Evolutionary conservation across 2,113 vertebrate genomes (phyloP).

Genomic region (Pygoscelis antarcticus): DNA sequence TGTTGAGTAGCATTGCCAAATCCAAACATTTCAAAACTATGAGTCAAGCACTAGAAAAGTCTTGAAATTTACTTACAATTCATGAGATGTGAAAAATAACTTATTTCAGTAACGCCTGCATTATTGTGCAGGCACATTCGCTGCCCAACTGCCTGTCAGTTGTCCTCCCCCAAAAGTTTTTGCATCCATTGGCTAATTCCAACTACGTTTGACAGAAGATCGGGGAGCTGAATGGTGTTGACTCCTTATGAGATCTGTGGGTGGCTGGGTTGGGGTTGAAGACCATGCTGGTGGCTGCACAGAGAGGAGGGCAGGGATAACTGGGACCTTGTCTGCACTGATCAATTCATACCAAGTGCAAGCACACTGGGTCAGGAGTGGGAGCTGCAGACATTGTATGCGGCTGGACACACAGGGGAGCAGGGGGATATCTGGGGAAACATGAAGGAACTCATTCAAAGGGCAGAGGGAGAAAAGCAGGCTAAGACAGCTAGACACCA

Average conservation of each 20-base stretch:
- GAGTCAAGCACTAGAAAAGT: constrained; percentile 41
- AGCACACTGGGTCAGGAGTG: neutral
- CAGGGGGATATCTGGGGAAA: neutral
- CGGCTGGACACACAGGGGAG: neutral
- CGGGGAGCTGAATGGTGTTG: neutral
- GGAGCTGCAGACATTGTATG: neutral
- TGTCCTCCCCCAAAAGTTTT: neutral
- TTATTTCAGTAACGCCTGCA: neutral
- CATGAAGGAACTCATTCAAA: neutral
- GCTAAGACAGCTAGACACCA: neutral
- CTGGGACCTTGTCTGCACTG: neutral
- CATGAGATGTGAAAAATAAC: constrained; percentile 30
- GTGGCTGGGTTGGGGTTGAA: neutral
- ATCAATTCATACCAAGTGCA: neutral
- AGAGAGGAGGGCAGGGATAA: neutral
- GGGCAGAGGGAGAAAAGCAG: neutral
- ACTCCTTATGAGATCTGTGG: neutral
- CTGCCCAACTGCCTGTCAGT: neutral
- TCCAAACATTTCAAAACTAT: constrained; percentile 47
- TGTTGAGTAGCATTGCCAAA: constrained; percentile 16
- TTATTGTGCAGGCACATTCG: neutral
- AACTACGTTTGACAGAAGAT: neutral
- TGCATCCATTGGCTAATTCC: neutral
- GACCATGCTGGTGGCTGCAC: neutral
- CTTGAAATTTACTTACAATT: constrained; percentile 51